phyloP scores from a whole-genome alignment of 2,113 vertebrate species.

The Ploceus nigricollis region DNA sequence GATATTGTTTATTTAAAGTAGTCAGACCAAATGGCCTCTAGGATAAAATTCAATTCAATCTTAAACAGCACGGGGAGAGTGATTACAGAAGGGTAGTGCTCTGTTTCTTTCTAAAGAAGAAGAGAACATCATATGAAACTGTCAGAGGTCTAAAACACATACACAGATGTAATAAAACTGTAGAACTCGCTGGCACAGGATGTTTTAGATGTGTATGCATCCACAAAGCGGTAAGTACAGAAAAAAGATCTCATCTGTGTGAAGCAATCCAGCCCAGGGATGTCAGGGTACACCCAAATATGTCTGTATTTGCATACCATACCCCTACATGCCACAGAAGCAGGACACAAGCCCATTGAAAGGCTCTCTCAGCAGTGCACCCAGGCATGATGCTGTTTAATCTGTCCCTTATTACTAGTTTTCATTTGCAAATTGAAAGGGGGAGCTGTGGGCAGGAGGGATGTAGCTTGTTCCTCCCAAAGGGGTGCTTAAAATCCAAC shows the following conservation, averaged over 20 bases:
- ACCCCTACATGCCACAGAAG: not conserved
- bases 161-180: not conserved
- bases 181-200: not conserved
- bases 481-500: conserved; percentile 2
- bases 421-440: conserved; percentile 17
- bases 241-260: not conserved
- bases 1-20: not conserved
- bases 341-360: not conserved
- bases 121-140: not conserved
- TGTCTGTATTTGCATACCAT: not conserved
- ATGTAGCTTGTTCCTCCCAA: not conserved
- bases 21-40: not conserved
- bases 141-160: not conserved
- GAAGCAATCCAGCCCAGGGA: not conserved
- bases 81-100: not conserved
- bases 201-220: not conserved
- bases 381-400: conserved; percentile 14
- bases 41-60: not conserved
- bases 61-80: not conserved
- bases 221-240: rapidly evolving
- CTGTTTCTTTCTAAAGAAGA: not conserved
- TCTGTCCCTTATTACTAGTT: not conserved
- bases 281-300: not conserved
- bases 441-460: not conserved
- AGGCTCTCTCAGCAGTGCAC: not conserved